Base-by-base conservation (phyloP, 2,113 vertebrate genomes). In the Campylomormyrus tamandua region DNA sequence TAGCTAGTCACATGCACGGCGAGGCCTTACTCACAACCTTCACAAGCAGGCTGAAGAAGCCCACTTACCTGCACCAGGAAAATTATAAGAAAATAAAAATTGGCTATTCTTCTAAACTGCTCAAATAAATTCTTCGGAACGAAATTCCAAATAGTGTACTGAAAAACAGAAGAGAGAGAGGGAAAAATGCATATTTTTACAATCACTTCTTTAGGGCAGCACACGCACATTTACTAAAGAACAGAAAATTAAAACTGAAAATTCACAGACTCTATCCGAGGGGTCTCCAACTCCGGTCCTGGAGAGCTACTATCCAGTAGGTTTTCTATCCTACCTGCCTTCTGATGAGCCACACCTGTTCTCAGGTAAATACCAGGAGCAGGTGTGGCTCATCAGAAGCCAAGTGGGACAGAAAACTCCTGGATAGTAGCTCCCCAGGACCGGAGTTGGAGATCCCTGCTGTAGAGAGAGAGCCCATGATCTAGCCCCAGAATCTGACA, bases 31-130 rank as follows among this genome's bases (percentile, higher is more conserved):
- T 48, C 74, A 31, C 89, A 53, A 87, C 62, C 70, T 35, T 85
- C 46, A 62, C 86, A 24, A 5, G 89, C 58, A 52, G 19, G 19
- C 11, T 84, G 35, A 53, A 48, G 10, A 46, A 35, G 87, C 27
- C 35, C 92, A 92, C 97, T 96, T 97, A 99, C 98, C 98, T 99
- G 98, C 93, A 99, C 98, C 91, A 99, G 98, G 96, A 99, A 99
- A 95, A 99, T 99, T 90, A 99, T 98, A 93, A 99, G 97, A 94
- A 99, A 99, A 94, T 99, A 99, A 95, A 99, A 99, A 95, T 99
- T 99, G 94, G 98, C 98, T 95, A 99, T 96, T 95, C 98, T 98
- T 96, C 98, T 97, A 96, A 99, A 99, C 93, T 99, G 98, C 92
- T 99, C 98, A 93, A 99, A 99, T 93, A 99, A 95, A 96, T 99